Conservation (phyloP, 2,113 vertebrate genomes). For the Archilochus colubris region DNA sequence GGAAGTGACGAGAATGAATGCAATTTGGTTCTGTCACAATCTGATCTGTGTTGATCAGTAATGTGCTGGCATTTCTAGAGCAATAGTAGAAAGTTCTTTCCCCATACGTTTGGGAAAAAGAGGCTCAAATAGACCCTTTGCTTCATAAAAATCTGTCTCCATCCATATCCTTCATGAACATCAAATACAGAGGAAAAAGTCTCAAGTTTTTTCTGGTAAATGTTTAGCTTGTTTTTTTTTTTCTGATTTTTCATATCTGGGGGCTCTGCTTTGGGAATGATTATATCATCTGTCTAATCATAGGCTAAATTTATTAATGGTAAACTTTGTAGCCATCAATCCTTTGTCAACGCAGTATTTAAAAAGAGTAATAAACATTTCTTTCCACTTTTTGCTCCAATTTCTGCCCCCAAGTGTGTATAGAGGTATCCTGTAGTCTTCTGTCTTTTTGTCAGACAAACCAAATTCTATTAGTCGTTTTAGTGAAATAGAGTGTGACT, state of each 20-base stretch:
- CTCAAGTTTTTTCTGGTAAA: background rate
- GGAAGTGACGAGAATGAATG: slow-evolving; percentile 3
- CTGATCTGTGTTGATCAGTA: background rate
- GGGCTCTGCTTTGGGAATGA: background rate
- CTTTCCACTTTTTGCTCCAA: background rate
- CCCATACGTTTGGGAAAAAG: background rate
- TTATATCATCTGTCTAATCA: background rate
- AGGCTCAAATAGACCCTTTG: background rate
- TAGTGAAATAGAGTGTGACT: background rate
- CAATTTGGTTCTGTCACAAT: background rate
- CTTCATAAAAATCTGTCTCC: background rate
- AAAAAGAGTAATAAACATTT: background rate
- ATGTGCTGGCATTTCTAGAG: background rate
- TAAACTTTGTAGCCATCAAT: background rate
- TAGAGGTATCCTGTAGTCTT: background rate
- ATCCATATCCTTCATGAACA: background rate
- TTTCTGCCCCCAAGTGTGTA: background rate
- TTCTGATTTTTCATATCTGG: background rate
- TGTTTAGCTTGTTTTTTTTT: background rate
- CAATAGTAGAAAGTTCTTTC: background rate
- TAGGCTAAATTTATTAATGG: background rate
- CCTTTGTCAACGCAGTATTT: background rate
- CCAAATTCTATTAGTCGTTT: background rate
- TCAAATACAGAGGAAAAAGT: background rate
- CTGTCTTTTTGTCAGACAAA: background rate